Evolutionary conservation across 2,888 invertebrate species (phyloP).

Genomic region (Rambutsinella grinnellia): DNA sequence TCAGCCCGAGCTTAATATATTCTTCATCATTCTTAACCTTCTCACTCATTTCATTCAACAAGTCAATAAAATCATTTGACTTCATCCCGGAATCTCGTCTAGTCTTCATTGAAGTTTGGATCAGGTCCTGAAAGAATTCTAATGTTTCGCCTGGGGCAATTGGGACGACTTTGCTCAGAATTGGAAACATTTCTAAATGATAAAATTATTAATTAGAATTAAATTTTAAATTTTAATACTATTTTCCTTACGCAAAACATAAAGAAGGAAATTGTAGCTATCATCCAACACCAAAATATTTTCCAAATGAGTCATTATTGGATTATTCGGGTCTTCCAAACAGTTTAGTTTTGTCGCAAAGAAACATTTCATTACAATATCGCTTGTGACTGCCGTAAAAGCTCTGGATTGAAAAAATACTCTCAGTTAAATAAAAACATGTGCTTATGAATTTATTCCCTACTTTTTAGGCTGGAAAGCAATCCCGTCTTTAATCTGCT

Average conservation of each 20-base stretch:
- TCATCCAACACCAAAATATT: background rate
- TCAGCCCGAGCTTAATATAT: conserved; percentile 29
- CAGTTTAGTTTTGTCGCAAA: conserved; percentile 45
- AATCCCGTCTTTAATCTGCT: background rate
- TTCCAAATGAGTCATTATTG: conserved; percentile 21
- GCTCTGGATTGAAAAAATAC: no score
- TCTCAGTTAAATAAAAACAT: no score
- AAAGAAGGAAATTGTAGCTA: conserved; percentile 26
- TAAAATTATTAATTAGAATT: background rate
- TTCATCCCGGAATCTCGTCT: conserved; percentile 20
- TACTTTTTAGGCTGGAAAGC: background rate
- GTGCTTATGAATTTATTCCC: no score
- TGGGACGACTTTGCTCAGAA: conserved; percentile 8
- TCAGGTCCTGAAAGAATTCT: conserved; percentile 23
- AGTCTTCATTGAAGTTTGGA: conserved; percentile 15
- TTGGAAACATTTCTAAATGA: conserved; percentile 36
- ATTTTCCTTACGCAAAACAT: conserved; percentile 36
- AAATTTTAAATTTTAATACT: background rate
- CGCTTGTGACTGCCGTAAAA: conserved; percentile 40
- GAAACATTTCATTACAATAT: conserved; percentile 42
- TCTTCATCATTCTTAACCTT: conserved; percentile 33
- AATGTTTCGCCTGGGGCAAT: conserved; percentile 15
- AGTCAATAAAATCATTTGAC: conserved; percentile 48
- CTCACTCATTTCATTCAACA: conserved; percentile 46
- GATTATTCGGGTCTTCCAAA: conserved; percentile 34